Evolutionary conservation across 2,113 vertebrate species (phyloP), one percentile per base, ranked within the genome.

Genomic region (Ictidomys tridecemlineatus): DNA sequence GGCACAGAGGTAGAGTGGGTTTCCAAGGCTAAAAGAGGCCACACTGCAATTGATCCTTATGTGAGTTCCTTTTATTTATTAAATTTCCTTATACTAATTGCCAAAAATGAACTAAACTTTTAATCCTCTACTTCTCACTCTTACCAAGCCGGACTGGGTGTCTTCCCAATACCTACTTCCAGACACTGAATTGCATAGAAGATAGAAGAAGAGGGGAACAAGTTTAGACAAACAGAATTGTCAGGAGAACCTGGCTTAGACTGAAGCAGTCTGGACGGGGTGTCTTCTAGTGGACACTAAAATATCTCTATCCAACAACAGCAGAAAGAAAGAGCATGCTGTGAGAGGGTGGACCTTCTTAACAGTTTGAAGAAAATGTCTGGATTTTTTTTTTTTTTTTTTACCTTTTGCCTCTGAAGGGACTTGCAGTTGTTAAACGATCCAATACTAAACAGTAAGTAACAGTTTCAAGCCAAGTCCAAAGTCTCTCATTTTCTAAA

Each of bases 391-490:
- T 39, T 39, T 39, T 39, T 39, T 39, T 42, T 42, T 45, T 45
- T 45, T 45, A 9, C 37, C 22, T 26, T 76, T 63, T 76, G 74
- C 79, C 3, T 76, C 42, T 17, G 58, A 87, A 69, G 58, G 28
- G 8, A 95, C 14, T 82, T 94, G 56, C 4, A 32, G 37, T n/a
- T 93, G 48, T 89, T 58, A 92, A 69, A 51, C 13, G 8, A 93
- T 91, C 6, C 58, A 91, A 22, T 37, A 58, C 26, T 93, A 84
- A 88, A 67, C 18, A 72, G n/a, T 30, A 91, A 82, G 91, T 30
- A 91, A 37, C 22, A 51, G 28, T 56, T 67, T 78, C 16, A 89
- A 22, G 39, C n/a, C 65, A 95, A 67, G 34, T 24, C 22, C 77
- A 72, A 84, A 85, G 1, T 84, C 48, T 88, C 39, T 51, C 48